phyloP scores from a whole-genome alignment of 2,113 vertebrate genomes.

The Nesogale talazaci region DNA sequence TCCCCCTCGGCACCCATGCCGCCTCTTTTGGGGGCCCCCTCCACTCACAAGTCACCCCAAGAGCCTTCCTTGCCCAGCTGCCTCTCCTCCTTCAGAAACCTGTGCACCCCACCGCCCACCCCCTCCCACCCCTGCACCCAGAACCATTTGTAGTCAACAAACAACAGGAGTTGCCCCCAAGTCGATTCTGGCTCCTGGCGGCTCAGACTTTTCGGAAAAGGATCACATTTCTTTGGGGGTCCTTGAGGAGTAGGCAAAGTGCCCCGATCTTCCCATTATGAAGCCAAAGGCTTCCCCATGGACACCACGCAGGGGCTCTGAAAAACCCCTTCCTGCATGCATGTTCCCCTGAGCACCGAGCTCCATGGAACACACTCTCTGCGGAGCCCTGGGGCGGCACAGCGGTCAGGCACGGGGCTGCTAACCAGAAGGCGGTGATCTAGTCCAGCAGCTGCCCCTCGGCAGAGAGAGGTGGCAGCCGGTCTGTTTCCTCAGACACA shows the following conservation, averaged over 20 bases:
- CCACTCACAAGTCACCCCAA: neutral
- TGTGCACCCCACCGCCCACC: too few species aligned
- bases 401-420: neutral
- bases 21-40: neutral
- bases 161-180: neutral
- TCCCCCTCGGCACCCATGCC: neutral
- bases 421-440: neutral
- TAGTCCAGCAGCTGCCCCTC: neutral
- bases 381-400: neutral
- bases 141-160: neutral
- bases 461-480: neutral
- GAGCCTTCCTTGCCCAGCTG: neutral
- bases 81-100: too few species aligned
- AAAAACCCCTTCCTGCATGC: neutral
- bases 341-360: neutral
- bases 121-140: too few species aligned
- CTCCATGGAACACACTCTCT: neutral
- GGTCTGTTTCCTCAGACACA: neutral
- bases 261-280: neutral
- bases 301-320: neutral
- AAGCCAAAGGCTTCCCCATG: neutral
- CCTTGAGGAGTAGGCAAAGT: neutral
- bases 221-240: neutral
- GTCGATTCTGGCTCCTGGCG: neutral
- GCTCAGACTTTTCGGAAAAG: neutral